Evolutionary conservation across 2,888 invertebrate genomes (phyloP), one percentile per base, ranked within the genome.

Genomic region (Erebia ligea): DNA sequence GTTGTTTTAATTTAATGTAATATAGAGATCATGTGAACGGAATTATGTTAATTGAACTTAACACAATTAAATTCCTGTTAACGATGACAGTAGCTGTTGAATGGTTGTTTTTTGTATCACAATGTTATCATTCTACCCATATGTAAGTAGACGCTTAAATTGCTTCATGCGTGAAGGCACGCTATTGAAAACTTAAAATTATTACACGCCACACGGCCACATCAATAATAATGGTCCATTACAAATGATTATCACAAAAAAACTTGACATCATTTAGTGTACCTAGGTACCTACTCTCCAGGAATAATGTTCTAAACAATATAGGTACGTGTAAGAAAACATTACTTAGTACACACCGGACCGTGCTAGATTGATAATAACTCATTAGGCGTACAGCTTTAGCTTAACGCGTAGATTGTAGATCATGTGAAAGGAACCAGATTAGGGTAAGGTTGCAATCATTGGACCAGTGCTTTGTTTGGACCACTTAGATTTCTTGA

Each of bases 91-190:
- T 45, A 25, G 67, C 58, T 48, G 57, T 48, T 52, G 45, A 19
- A 66, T n/a, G 42, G 42, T 45, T 21, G 57, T n/a, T 61, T 62
- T 62, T 48, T 48, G 45, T 45, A 45, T 19, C 13, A 15, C 13
- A 45, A 19, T 19, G 10, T 9, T 54, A 54, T 54, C 19, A 17
- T 11, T 17, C 42, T 42, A 52, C 52, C n/a, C 5, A 13, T 17
- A 13, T 15, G 15, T 45, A 21, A 62, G 45, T 62, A 45, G 62
- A 4, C 62, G 21, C 45, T 48, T 15, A 21, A 62, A 62, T 48
- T 48, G 21, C 21, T 62, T 62, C 62, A 62, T 62, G 62, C 62
- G 62, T 62, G 62, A 62, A 62, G 48, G 62, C 62, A 48, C 48
- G 62, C 62, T 13, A 21, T 48, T 48, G 9, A 57, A 61, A 9